phyloP scores from a whole-genome alignment of 2,888 invertebrate genomes.

The Acheta domesticus region DNA sequence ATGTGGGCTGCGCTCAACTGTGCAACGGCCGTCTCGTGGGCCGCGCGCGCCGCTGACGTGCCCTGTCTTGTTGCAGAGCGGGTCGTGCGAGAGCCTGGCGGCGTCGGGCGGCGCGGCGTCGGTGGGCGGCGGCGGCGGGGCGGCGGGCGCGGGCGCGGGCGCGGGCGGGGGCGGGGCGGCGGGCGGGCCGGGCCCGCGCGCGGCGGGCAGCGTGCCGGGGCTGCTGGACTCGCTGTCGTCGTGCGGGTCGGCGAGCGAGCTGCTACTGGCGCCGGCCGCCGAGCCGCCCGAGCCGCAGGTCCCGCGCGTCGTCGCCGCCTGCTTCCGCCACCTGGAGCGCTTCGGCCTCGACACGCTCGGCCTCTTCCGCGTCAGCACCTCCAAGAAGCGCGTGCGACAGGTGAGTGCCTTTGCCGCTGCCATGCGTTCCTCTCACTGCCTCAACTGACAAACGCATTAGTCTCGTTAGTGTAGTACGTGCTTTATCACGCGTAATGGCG shows the following conservation, averaged over 20 bases:
- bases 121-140: constrained; percentile 61
- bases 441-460: too few species aligned
- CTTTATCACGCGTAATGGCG: background rate
- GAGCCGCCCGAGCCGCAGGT: constrained; percentile 56
- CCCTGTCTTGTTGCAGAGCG: constrained; percentile 57
- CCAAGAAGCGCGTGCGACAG: constrained; percentile 88
- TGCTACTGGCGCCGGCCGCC: background rate
- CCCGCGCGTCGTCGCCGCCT: constrained; percentile 73
- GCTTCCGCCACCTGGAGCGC: constrained; percentile 75
- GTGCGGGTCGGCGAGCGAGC: constrained; percentile 41
- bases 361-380: constrained; percentile 87
- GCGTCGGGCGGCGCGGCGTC: constrained; percentile 50
- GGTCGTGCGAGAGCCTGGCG: constrained; percentile 71
- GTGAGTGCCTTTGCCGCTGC: constrained; percentile 49
- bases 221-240: constrained; percentile 50
- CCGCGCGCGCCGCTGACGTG: too few species aligned
- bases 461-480: background rate
- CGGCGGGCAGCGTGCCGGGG: constrained; percentile 53
- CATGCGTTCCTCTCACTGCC: background rate
- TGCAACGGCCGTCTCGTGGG: too few species aligned
- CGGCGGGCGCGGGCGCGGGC: constrained; percentile 50
- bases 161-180: constrained; percentile 55
- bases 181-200: constrained; percentile 72
- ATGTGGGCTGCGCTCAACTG: too few species aligned
- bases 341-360: constrained; percentile 82